These are phyloP conservation scores for Dasysyrphus tricinctus DNA, from an alignment of 2,888 invertebrate species.

Conservation along the genomic window DNA sequence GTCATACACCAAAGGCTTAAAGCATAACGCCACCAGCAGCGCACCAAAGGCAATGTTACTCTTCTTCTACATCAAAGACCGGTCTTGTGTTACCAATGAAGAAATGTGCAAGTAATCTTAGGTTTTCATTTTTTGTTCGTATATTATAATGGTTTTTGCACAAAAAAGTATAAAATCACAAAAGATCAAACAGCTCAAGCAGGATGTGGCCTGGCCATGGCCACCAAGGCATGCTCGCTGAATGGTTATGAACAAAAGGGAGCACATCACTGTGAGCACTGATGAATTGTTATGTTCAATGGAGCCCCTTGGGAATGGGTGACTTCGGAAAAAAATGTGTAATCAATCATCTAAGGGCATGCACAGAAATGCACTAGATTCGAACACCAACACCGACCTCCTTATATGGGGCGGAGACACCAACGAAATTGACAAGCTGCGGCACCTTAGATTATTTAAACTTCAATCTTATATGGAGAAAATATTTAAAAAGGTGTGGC, in stretches of 20 bases:
- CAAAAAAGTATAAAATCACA: conserved; percentile 34
- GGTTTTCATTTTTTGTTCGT: conserved; percentile 22
- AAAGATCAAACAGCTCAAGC: conserved; percentile 66
- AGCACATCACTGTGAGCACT: conserved; percentile 32
- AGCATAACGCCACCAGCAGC: conserved; percentile 54
- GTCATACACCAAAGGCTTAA: conserved; percentile 57
- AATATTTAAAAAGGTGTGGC: conserved; percentile 43
- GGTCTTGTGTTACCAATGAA: conserved; percentile 16
- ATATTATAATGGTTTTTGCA: conserved; percentile 40
- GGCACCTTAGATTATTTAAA: conserved; percentile 48
- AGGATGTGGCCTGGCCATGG: conserved; percentile 56
- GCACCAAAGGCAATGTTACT: conserved; percentile 8
- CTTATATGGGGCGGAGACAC: conserved; percentile 33
- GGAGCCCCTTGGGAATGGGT: conserved; percentile 66
- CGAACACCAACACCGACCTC: conserved; percentile 20
- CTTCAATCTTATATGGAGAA: conserved; percentile 36
- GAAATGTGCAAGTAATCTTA: conserved; percentile 39
- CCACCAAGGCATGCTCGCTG: conserved; percentile 51
- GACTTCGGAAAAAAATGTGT: conserved; percentile 53
- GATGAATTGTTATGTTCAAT: conserved; percentile 65
- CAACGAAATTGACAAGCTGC: conserved; percentile 27
- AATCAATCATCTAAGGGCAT: conserved; percentile 66
- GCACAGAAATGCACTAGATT: conserved; percentile 56
- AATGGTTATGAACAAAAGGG: conserved; percentile 48
- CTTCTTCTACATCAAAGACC: neutral